Base-by-base conservation (phyloP, 2,113 vertebrate genomes). In the Anser brachyrhynchus region DNA sequence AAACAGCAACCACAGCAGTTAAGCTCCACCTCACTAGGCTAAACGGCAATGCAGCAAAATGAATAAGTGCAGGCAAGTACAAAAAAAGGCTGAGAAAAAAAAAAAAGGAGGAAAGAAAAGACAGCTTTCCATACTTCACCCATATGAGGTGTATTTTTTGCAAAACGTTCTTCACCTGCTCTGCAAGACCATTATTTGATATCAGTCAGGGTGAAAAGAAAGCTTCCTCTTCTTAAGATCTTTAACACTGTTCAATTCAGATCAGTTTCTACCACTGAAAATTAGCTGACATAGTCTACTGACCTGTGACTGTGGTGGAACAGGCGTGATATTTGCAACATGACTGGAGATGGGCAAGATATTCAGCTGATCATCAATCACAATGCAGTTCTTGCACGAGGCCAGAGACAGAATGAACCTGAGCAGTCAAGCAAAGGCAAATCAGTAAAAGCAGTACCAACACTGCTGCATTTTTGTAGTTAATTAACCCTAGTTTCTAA, bases 321-420 rank as follows among this genome's bases (percentile, higher is more conserved):
- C 79, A 0, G 99, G 98, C 41, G 98, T 98, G 77, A 99, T 99
- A 96, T 97, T 99, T 37, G 98, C 98, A 41, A 98, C 78, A 1
- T 99, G 99, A 91, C 98, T 99, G 90, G 99, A 99, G 93, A 99
- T 97, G 25, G 99, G 99, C 94, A 99, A 97, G 93, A 99, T 98
- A 82, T 98, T 99, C 84, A 99, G 99, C 61, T 99, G 99, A 96
- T 99, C 99, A 33, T 99, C 99, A 3, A 99, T 99, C 70, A 99
- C 99, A 0, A 99, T 98, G 92, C 99, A 99, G 51, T 98, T 99
- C 96, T 99, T 99, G 94, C 99, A 99, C 2, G 99, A 99, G 11
- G 99, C 96, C 90, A 99, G 97, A 39, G 99, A 99, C 26, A 99
- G 97, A 76, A 99, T 99, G 96, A 99, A 99, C 90, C 99, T 99